Conservation (phyloP, 2,797 vertebrate genomes). For the Lithobates pipiens region DNA sequence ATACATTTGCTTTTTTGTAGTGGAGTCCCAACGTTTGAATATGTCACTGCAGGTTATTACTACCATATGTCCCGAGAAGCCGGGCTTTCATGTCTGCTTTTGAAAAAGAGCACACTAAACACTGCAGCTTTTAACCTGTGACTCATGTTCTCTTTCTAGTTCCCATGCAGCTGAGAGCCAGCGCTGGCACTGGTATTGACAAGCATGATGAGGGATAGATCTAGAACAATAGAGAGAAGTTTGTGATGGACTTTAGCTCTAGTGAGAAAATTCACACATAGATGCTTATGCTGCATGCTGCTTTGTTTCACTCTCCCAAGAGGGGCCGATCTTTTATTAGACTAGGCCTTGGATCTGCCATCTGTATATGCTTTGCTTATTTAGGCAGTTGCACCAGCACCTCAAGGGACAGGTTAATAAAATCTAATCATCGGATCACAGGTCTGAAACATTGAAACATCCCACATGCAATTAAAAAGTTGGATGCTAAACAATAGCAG, state of each 20-base stretch:
- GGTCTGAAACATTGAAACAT: constrained; percentile 57
- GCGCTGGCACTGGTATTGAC: constrained; percentile 74
- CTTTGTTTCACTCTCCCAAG: constrained; percentile 65
- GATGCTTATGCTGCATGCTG: constrained; percentile 66
- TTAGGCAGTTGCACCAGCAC: constrained; percentile 54
- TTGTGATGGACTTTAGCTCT: constrained; percentile 73
- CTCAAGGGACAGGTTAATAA: constrained; percentile 58
- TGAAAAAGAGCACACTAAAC: constrained; percentile 51
- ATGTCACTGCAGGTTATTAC: constrained; percentile 52
- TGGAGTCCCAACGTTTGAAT: constrained; percentile 25
- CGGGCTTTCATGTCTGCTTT: constrained; percentile 55
- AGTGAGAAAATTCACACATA: constrained; percentile 80
- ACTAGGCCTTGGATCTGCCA: constrained; percentile 61
- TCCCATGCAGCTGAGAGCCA: constrained; percentile 66
- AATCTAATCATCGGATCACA: constrained; percentile 58
- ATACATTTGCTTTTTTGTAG: constrained; percentile 41
- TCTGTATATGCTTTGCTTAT: constrained; percentile 60
- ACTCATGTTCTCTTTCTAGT: constrained; percentile 62
- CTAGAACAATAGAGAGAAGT: constrained; percentile 73
- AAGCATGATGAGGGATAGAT: constrained; percentile 76
- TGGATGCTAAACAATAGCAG: constrained; percentile 49
- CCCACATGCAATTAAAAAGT: constrained; percentile 45
- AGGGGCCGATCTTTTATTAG: constrained; percentile 61
- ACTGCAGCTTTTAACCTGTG: constrained; percentile 61
- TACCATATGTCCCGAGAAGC: constrained; percentile 44